Base-by-base conservation (phyloP, 2,888 invertebrate genomes). In the Megalurothrips usitatus region DNA sequence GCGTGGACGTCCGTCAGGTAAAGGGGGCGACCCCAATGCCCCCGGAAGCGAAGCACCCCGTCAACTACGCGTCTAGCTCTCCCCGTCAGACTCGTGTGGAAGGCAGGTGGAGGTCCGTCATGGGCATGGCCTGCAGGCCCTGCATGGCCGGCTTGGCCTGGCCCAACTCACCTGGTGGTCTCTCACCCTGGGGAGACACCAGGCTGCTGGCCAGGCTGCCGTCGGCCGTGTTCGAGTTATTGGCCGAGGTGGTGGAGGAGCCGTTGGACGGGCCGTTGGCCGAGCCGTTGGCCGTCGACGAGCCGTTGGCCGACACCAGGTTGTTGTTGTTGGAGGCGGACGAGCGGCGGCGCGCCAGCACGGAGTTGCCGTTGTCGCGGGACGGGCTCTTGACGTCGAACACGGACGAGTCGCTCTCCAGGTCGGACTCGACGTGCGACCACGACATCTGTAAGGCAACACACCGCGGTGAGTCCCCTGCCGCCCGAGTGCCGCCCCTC, bases 401-500 rank as follows among this genome's bases (percentile, higher is more conserved):
- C n/a, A 90, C 89, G 83, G 90, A 89, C 82, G 89, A 89, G 84
- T 91, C 91, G 84, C 90, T 90, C 84, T 91, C 91, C 82, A 91
- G 87, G 86, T 92, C 91, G 82, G 90, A 89, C 85, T 91, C 91
- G 84, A 91, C 88, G 89, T 91, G 88, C 26, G 88, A 87, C 68
- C 68, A 75, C 26, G 68, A 75, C 68, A 75, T 75, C 68, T 75
- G 68, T 26, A 12, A 26, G 34, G 34, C 34, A 43, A 43, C 3
- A 6, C 34, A 43, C 34, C 34, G 3, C 6, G 3, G 34, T 43
- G 3, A 43, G 78, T n/a, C n/a, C n/a, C n/a, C n/a, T 82, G 79
- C 3, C n/a, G 80, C 52, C 34, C 81, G 79, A 75, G 80, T 84
- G 81, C 84, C 83, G 49, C 82, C 81, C 80, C 83, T 82, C 79